Conservation (phyloP, 2,888 invertebrate species). For the Yponomeuta plumbellus region DNA sequence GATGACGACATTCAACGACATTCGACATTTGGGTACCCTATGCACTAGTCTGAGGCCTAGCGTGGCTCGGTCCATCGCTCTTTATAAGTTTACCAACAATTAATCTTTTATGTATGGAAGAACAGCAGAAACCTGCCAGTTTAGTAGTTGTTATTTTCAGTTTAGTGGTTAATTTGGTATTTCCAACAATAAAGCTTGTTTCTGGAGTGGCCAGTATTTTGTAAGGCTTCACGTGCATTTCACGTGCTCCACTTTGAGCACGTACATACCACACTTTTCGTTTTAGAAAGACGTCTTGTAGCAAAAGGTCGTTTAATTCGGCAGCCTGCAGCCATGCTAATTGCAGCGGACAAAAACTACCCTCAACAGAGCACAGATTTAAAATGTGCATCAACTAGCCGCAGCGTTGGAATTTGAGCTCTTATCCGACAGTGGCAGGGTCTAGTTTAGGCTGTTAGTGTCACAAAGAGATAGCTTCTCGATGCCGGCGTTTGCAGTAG, state of each 20-base stretch:
- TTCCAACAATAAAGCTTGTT: no score
- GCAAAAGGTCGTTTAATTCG: slow-evolving; percentile 61
- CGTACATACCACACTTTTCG: background rate
- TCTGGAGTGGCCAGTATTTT: no score
- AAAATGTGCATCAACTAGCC: slow-evolving; percentile 42
- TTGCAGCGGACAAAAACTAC: slow-evolving; percentile 56
- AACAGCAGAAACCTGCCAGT: no score
- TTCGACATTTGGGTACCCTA: no score
- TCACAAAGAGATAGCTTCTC: slow-evolving; percentile 33
- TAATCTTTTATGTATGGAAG: no score
- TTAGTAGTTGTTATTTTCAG: no score
- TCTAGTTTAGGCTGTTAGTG: slow-evolving; percentile 28
- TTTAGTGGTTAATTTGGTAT: no score
- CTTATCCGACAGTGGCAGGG: slow-evolving; percentile 23
- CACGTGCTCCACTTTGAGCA: background rate
- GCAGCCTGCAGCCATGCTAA: slow-evolving; percentile 55
- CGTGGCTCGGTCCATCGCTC: no score
- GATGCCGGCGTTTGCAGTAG: slow-evolving; percentile 40
- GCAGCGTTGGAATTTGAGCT: slow-evolving; percentile 27
- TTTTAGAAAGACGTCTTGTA: slow-evolving; percentile 36
- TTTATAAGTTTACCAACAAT: no score
- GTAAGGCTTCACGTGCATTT: background rate
- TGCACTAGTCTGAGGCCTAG: no score
- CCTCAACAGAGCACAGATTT: slow-evolving; percentile 49
- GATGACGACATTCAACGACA: no score